phyloP scores from a whole-genome alignment of 2,113 vertebrate species.

The Thinocorus orbignyianus region DNA sequence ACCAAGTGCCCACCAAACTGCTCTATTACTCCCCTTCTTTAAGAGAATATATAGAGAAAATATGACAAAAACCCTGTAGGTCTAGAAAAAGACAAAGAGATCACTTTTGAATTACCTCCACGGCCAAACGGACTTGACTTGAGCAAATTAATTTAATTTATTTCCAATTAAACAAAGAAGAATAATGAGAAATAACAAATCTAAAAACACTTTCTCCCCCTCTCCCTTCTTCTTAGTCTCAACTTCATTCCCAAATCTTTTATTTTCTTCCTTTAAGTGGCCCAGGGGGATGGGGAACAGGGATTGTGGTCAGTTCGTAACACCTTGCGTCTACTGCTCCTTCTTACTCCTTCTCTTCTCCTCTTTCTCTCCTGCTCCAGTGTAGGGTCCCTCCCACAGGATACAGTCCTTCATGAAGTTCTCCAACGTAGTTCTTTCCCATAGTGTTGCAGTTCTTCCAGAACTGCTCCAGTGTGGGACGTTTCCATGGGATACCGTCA shows the following conservation, averaged over 20 bases:
- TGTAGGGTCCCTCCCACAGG: not conserved
- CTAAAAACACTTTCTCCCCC: not conserved
- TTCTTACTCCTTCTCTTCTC: too few relatives aligned
- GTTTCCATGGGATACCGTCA: not conserved
- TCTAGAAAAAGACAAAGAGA: not conserved
- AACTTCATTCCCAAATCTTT: not conserved
- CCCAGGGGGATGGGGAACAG: accelerated
- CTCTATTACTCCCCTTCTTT: not conserved
- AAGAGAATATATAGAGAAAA: not conserved
- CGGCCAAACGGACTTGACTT: accelerated
- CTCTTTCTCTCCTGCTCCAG: not conserved
- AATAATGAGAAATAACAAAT: not conserved
- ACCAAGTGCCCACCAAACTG: not conserved
- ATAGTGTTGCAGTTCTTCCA: not conserved
- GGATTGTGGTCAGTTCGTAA: accelerated
- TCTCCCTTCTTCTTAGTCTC: not conserved
- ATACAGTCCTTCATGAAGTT: not conserved
- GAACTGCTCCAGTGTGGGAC: not conserved
- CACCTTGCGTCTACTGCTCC: accelerated
- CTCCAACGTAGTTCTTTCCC: accelerated
- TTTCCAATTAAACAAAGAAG: not conserved
- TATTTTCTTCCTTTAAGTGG: not conserved
- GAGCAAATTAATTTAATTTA: not conserved
- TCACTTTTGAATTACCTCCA: not conserved
- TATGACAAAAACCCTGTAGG: accelerated